These are phyloP conservation scores for Botia kubotai DNA, from an alignment of 2,797 vertebrate species.

Conservation along the genomic window DNA sequence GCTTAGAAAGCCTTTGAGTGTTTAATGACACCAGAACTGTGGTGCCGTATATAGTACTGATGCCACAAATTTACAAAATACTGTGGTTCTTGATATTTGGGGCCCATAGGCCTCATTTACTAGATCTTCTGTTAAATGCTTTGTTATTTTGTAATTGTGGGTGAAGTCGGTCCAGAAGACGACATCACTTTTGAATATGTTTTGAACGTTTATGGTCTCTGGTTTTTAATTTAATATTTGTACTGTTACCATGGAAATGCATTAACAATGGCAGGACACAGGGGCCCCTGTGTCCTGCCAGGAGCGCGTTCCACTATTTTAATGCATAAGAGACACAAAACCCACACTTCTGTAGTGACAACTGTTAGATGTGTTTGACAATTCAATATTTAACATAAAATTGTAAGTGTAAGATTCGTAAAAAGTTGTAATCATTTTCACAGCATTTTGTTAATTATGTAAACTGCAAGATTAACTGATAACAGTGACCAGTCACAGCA, in stretches of 20 bases:
- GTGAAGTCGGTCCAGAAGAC: not conserved
- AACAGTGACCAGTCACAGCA: not conserved
- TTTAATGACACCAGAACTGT: not conserved
- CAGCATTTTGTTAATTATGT: no score
- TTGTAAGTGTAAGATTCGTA: not conserved
- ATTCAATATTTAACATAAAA: not conserved
- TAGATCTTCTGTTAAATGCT: constrained; percentile 7
- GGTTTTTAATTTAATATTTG: constrained; percentile 31
- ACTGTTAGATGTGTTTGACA: not conserved
- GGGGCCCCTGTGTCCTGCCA: no score
- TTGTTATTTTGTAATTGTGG: constrained; percentile 7
- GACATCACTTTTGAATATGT: constrained; percentile 1
- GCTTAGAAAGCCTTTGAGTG: not conserved
- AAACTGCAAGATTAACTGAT: not conserved
- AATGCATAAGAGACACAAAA: not conserved
- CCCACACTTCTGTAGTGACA: not conserved
- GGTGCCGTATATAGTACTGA: not conserved
- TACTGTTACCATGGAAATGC: constrained; percentile 48
- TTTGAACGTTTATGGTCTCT: constrained; percentile 12
- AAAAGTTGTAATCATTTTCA: not conserved
- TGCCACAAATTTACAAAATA: not conserved
- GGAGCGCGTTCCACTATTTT: not conserved
- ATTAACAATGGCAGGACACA: constrained; percentile 54
- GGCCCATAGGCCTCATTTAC: not conserved
- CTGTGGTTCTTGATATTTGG: not conserved